Evolutionary conservation across 2,888 invertebrate species (phyloP).

Genomic region (Lysandra coridon): DNA sequence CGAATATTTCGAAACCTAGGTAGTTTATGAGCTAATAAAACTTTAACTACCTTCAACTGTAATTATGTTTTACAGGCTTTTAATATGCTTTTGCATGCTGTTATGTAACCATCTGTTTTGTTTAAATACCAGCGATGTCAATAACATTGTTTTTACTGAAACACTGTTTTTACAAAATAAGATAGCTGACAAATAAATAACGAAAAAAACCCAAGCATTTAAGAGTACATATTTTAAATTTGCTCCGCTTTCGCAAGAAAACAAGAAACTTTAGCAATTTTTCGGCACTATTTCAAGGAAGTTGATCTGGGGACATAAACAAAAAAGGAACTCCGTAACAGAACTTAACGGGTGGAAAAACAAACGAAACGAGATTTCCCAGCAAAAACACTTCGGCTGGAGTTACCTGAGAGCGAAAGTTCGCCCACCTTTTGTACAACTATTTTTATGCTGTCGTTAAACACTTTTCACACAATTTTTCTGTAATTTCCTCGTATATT

Average conservation of each 20-base stretch:
- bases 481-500: slow-evolving; percentile 20
- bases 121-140: background rate
- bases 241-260: background rate
- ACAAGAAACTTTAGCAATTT: slow-evolving; percentile 24
- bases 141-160: background rate
- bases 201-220: background rate
- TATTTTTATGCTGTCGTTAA: slow-evolving; percentile 31
- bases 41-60: background rate
- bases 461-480: slow-evolving; percentile 30
- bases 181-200: background rate
- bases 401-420: slow-evolving; percentile 29
- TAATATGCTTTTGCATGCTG: background rate
- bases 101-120: background rate
- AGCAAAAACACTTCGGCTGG: slow-evolving; percentile 29
- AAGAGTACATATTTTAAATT: slow-evolving; percentile 7
- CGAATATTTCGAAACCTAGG: background rate
- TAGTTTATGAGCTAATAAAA: background rate
- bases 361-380: slow-evolving; percentile 30
- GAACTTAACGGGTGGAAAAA: slow-evolving; percentile 31
- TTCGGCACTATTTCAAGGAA: slow-evolving; percentile 28
- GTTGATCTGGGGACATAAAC: slow-evolving; percentile 29
- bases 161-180: background rate
- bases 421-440: slow-evolving; percentile 28
- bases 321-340: slow-evolving; percentile 24
- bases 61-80: background rate